These are phyloP conservation scores for Hydrotaea diabolus DNA, from an alignment of 2,888 invertebrate genomes.

Conservation along the genomic window DNA sequence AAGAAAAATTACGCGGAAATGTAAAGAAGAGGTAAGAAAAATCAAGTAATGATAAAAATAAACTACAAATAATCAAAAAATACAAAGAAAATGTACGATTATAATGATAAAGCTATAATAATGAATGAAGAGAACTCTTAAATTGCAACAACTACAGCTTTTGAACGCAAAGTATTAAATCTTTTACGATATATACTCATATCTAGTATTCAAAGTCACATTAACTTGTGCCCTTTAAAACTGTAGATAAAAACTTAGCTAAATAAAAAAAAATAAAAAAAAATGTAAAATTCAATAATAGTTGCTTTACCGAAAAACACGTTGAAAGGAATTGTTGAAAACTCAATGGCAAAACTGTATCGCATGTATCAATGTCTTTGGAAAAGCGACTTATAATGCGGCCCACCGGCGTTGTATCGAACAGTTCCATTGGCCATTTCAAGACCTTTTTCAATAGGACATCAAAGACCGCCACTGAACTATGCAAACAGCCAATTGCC, in stretches of 20 bases:
- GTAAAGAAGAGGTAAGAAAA: slow-evolving; percentile 26
- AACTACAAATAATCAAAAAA: not conserved
- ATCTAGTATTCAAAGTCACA: too few relatives aligned
- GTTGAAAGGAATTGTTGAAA: slow-evolving; percentile 79
- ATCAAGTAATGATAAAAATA: slow-evolving; percentile 60
- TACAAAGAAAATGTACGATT: not conserved
- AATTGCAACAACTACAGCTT: slow-evolving; percentile 59
- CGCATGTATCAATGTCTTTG: slow-evolving; percentile 84
- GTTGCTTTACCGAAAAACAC: slow-evolving; percentile 81
- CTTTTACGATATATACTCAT: too few relatives aligned
- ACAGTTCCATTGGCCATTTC: slow-evolving; percentile 87
- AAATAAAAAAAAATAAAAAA: slow-evolving; percentile 29
- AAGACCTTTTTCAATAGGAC: slow-evolving; percentile 84
- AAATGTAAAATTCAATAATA: slow-evolving; percentile 20
- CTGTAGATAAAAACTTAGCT: not conserved
- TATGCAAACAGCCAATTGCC: slow-evolving; percentile 81
- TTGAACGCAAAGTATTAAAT: slow-evolving; percentile 4
- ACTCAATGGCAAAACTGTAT: slow-evolving; percentile 82
- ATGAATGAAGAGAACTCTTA: slow-evolving; percentile 33
- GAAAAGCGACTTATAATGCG: slow-evolving; percentile 87
- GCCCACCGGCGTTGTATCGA: slow-evolving; percentile 90
- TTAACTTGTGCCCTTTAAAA: not conserved
- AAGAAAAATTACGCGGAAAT: slow-evolving; percentile 31
- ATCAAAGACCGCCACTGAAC: slow-evolving; percentile 84
- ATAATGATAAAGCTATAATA: slow-evolving; percentile 16